These are phyloP conservation scores for Hippocampus mohnikei DNA, from an alignment of 2,113 vertebrate species.

Conservation along the genomic window DNA sequence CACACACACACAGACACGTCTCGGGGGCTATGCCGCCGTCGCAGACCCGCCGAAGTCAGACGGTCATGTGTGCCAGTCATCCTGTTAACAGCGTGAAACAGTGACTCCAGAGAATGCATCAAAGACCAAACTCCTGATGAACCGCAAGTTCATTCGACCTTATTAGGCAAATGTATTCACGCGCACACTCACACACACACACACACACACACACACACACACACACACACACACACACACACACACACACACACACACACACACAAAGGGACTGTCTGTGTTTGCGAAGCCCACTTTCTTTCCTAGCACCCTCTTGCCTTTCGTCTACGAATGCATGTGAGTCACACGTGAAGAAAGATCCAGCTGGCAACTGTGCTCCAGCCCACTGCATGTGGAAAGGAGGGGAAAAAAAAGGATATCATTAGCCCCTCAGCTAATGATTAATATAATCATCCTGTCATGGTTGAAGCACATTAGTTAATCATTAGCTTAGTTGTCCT, in stretches of 20 bases:
- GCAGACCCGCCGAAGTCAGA: conserved; percentile 37
- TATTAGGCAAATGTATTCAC: conserved; percentile 7
- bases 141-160: not conserved
- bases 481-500: not conserved
- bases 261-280: not conserved
- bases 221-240: not conserved
- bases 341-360: conserved; percentile 45
- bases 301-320: conserved; percentile 27
- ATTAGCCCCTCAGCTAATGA: conserved; percentile 46
- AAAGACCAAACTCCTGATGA: conserved; percentile 3
- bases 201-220: not conserved
- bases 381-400: conserved; percentile 37
- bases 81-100: conserved; percentile 8
- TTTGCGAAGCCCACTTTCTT: conserved; percentile 11
- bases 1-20: conserved; percentile 9
- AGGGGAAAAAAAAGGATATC: conserved; percentile 32
- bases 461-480: conserved; percentile 24
- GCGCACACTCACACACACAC: not conserved
- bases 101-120: conserved; percentile 1
- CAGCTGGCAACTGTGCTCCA: conserved; percentile 47
- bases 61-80: conserved; percentile 30
- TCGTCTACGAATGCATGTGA: conserved; percentile 37
- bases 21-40: conserved; percentile 31
- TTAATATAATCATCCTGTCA: conserved; percentile 47
- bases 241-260: not conserved